These are phyloP conservation scores for Sceloporus undulatus DNA, from an alignment of 2,113 vertebrate species.

Conservation along the genomic window DNA sequence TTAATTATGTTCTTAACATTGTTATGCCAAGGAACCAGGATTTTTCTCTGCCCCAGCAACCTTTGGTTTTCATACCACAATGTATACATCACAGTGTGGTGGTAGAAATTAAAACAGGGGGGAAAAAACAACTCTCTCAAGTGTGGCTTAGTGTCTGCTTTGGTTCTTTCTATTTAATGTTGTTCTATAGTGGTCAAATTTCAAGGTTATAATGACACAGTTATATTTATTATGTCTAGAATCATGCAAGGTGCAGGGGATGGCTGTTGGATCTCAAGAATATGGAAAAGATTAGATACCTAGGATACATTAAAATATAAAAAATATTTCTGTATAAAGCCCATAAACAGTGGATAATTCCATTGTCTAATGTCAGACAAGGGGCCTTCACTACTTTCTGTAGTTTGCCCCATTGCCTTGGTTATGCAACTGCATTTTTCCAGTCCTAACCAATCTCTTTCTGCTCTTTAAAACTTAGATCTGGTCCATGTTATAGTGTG, in stretches of 20 bases:
- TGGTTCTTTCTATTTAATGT: slow-evolving; percentile 25
- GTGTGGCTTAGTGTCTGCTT: slow-evolving; percentile 35
- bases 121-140: slow-evolving; percentile 33
- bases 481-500: background rate
- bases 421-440: background rate
- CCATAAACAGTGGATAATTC: background rate
- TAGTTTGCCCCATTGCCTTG: background rate
- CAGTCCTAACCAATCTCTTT: background rate
- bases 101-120: background rate
- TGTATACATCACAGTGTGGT: background rate
- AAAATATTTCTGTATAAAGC: background rate
- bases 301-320: background rate
- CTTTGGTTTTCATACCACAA: background rate
- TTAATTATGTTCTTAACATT: slow-evolving; percentile 31
- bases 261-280: background rate
- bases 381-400: background rate
- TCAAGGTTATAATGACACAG: slow-evolving; percentile 26
- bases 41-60: background rate
- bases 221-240: background rate
- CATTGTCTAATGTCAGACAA: background rate
- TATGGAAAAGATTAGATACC: background rate
- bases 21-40: slow-evolving; percentile 16
- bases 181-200: background rate
- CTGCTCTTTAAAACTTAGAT: background rate
- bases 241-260: background rate